Evolutionary conservation across 2,888 invertebrate genomes (phyloP), one percentile per base, ranked within the genome.

Genomic region (Melolontha melolontha): DNA sequence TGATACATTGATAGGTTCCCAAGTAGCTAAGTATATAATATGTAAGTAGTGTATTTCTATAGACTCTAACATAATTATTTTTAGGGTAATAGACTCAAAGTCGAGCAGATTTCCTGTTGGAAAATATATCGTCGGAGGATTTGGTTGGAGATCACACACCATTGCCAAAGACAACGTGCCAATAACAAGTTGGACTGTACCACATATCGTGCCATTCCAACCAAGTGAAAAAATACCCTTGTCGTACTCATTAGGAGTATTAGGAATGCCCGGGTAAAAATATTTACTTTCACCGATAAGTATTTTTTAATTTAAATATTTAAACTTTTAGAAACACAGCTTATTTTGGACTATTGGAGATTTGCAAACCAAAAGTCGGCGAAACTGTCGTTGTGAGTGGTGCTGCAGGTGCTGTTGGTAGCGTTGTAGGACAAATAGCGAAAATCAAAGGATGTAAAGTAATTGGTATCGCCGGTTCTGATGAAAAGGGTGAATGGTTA

Each of bases 371-470:
- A 1, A 90, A 91, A 81, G 73, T 86, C 2, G 92, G 91, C 7
- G 92, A 94, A 81, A 90, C 90, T 0, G 86, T 93, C 11, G 89
- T 91, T 0, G 87, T 94, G 0, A 90, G 88, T 29, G 89, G 90
- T 2, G 93, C 93, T n/a, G 93, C 91, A 16, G 93, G 93, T 12
- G 93, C 92, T 42, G 92, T 93, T 10, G 94, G 93, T 5, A 89
- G 88, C 68, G 86, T 90, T 57, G 93, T 92, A 29, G 93, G 93
- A 1, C 93, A 93, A 84, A 91, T 94, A 71, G 93, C 89, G 0
- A 93, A 92, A 83, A 86, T 90, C 63, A 85, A 90, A 80, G 91
- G 89, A n/a, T 89, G 91, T 75, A 86, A 81, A 66, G 92, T 91
- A 0, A 89, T 93, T 73, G 93, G 92, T 4, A 87, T 91, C 73